These are phyloP conservation scores for Alligator mississippiensis DNA, from an alignment of 2,113 vertebrate species.

Conservation along the genomic window DNA sequence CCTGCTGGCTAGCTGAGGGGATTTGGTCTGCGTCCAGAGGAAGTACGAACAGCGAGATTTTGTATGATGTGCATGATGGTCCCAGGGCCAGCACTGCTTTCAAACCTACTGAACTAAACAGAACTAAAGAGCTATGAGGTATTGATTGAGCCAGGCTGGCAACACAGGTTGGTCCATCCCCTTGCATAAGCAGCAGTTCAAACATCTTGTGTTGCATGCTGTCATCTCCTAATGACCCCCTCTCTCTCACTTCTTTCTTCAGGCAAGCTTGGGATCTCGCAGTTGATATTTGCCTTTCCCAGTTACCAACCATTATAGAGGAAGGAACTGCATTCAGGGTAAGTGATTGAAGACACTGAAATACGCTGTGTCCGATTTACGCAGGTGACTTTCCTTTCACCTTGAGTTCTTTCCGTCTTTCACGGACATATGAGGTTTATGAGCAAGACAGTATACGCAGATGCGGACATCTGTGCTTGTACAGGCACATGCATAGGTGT, in stretches of 20 bases:
- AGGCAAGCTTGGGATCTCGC: conserved; percentile 99
- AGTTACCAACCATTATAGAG: conserved; percentile 97
- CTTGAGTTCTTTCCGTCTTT: not conserved
- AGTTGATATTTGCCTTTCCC: conserved; percentile 98
- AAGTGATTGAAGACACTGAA: conserved; percentile 49
- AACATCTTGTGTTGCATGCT: accelerated
- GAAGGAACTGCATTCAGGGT: conserved; percentile 98
- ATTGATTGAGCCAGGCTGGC: not conserved
- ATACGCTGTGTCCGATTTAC: accelerated
- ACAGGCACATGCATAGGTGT: not conserved
- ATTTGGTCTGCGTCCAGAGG: not conserved
- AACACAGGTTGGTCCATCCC: accelerated
- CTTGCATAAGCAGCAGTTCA: not conserved
- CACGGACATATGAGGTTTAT: not conserved
- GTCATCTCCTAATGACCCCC: not conserved
- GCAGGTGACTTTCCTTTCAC: not conserved
- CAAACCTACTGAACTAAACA: not conserved
- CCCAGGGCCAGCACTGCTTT: accelerated
- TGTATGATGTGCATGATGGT: accelerated
- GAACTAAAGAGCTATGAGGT: accelerated
- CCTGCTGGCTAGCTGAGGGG: not conserved
- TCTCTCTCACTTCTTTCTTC: not conserved
- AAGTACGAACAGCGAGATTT: not conserved
- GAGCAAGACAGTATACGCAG: not conserved
- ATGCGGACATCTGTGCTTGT: not conserved